Evolutionary conservation across 1,140 invertebrate species (phyloP).

Genomic region (Drosophila triauraria): DNA sequence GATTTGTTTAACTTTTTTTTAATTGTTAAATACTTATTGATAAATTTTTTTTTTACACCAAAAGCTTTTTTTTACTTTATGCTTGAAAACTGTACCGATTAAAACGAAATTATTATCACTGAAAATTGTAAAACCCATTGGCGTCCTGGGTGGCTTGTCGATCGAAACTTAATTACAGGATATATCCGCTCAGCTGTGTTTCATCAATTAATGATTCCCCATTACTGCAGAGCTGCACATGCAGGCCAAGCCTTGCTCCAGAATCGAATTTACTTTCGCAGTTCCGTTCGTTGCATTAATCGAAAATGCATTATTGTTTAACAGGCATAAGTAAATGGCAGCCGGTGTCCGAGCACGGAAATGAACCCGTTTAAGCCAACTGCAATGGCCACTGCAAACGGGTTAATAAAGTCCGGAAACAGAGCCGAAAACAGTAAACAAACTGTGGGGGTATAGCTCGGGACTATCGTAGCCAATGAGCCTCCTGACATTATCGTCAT

Average conservation of each 20-base stretch:
- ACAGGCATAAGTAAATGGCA: conserved; percentile 53
- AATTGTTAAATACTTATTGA: not conserved
- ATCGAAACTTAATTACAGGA: conserved; percentile 30
- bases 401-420: conserved; percentile 19
- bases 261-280: conserved; percentile 7
- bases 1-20: not conserved
- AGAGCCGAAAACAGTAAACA: conserved; percentile 36
- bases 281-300: conserved; percentile 29
- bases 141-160: not conserved
- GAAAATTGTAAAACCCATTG: not conserved
- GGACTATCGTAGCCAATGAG: conserved; percentile 20
- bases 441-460: conserved; percentile 3
- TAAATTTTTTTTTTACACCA: no score
- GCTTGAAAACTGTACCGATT: not conserved
- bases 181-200: conserved; percentile 14
- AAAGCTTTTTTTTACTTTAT: not conserved
- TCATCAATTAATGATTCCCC: conserved; percentile 40
- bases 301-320: conserved; percentile 57
- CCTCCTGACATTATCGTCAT: conserved; percentile 48
- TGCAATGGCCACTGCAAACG: conserved; percentile 23
- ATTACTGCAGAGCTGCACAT: conserved; percentile 13
- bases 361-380: conserved; percentile 37
- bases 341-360: conserved; percentile 23
- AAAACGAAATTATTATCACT: not conserved
- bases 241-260: not conserved